Base-by-base conservation (phyloP, 2,797 vertebrate genomes). In the Pagetopsis macropterus region DNA sequence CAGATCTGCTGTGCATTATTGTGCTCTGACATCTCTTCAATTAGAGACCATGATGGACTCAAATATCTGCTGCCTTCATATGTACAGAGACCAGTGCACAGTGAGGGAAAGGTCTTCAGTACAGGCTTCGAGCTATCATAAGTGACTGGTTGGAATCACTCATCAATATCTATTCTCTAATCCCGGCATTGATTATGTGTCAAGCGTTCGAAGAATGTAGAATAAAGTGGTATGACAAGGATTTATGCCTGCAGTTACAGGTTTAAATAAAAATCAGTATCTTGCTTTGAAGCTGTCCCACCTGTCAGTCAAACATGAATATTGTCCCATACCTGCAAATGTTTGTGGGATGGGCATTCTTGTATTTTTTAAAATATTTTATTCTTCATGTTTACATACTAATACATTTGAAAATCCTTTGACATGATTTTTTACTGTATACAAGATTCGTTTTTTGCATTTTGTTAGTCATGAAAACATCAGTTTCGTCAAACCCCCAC, bases 301-400 rank as follows among this genome's bases (percentile, higher is more conserved):
- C 70, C 83, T 86, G 89, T 83, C 89, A 71, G 37, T 89, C 84
- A 87, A 74, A 81, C 48, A 16, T n/a, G 56, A 68, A 19, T 62
- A 73, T 72, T 55, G 58, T 55, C 62, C 54, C 68, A 54, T 50
- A 70, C 33, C 62, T 72, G 71, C 78, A 81, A 51, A 66, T 7
- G 16, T 71, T 50, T 21, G 48, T 52, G 69, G 19, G 71, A 65
- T 56, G 43, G 23, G 23, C n/a, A 5, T 63, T 74, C 19, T 55
- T 57, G 31, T 33, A 15, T 19, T 17, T 54, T 43, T 60, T 9
- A 65, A 67, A 67, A 56, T 23, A 14, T 31, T 3, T 3, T 62
- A 15, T 45, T 57, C 27, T 63, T 69, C 44, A 14, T 58, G 27
- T 73, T 73, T 15, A 57, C 69, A 65, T 56, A 79, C 79, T 75